A percentile compares a stretch with the other conserved stretches of the same genome.
Conservation (phyloP, 2,888 invertebrate genomes). For the Xylota segnis region DNA sequence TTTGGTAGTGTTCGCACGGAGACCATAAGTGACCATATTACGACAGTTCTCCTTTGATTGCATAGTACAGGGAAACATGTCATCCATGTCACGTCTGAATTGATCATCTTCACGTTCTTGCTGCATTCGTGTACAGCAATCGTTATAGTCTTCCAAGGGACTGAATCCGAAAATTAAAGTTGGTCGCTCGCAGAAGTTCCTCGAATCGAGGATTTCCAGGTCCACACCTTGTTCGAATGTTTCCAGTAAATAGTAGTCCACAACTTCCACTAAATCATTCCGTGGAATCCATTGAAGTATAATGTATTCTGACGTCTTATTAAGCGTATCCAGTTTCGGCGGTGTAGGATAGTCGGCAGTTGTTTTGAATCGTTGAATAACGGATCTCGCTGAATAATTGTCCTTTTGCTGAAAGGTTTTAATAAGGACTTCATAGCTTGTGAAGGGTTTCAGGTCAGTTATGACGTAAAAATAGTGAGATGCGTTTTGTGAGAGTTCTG, state of each 20-base stretch:
- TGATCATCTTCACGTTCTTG: slow-evolving; percentile 78
- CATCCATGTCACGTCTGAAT: slow-evolving; percentile 78
- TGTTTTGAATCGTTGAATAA: slow-evolving; percentile 86
- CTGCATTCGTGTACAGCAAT: slow-evolving; percentile 80
- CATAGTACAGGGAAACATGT: slow-evolving; percentile 79
- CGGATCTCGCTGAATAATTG: slow-evolving; percentile 80
- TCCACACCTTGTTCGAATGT: slow-evolving; percentile 82
- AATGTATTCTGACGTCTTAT: slow-evolving; percentile 79
- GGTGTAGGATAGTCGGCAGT: slow-evolving; percentile 85
- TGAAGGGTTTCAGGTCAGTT: slow-evolving; percentile 87
- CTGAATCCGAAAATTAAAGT: slow-evolving; percentile 71
- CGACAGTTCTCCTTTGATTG: slow-evolving; percentile 78
- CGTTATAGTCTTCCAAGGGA: slow-evolving; percentile 79
- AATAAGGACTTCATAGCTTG: slow-evolving; percentile 90
- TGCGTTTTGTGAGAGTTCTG: slow-evolving; percentile 77
- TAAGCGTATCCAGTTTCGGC: slow-evolving; percentile 78
- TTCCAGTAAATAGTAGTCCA: slow-evolving; percentile 83
- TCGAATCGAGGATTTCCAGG: slow-evolving; percentile 83
- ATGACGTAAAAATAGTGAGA: slow-evolving; percentile 81
- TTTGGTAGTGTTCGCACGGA: background rate
- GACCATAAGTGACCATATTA: background rate
- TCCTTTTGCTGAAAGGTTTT: slow-evolving; percentile 87
- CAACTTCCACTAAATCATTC: slow-evolving; percentile 80
- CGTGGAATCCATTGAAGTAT: slow-evolving; percentile 86
- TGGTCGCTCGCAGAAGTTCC: slow-evolving; percentile 85